Evolutionary conservation across 2,797 vertebrate species (phyloP).

Genomic region (Cuculus canorus): DNA sequence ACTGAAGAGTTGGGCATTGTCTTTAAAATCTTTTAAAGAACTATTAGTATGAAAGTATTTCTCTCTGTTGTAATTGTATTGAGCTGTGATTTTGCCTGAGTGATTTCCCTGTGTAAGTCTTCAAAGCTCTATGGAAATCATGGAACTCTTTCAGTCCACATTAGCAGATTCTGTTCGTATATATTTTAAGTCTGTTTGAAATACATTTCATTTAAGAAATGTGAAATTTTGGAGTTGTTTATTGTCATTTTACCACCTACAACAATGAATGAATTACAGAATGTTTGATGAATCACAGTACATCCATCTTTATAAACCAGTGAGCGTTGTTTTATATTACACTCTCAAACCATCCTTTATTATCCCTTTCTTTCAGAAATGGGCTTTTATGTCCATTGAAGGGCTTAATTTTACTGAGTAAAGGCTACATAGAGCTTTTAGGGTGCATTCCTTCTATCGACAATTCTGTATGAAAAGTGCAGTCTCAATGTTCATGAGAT

Average conservation of each 20-base stretch:
- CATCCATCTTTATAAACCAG: background rate
- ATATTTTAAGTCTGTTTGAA: background rate
- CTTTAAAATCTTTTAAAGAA: background rate
- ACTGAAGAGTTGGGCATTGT: background rate
- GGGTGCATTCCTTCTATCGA: background rate
- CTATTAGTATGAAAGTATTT: background rate
- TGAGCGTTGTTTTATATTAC: background rate
- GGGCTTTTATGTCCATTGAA: background rate
- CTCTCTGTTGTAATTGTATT: background rate
- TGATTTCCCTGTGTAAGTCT: background rate
- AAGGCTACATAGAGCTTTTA: background rate
- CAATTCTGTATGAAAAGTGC: background rate
- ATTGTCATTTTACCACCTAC: background rate
- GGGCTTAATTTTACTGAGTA: background rate
- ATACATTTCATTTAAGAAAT: background rate
- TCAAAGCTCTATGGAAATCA: background rate
- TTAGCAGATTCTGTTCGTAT: background rate
- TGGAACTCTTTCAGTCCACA: background rate
- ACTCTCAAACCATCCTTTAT: background rate
- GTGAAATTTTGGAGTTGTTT: background rate
- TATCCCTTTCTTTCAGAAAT: background rate
- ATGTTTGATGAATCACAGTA: background rate
- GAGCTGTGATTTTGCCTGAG: background rate
- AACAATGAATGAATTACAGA: background rate
- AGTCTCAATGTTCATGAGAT: background rate